Base-by-base conservation (phyloP, 2,797 vertebrate genomes). In the Acropternis orthonyx region DNA sequence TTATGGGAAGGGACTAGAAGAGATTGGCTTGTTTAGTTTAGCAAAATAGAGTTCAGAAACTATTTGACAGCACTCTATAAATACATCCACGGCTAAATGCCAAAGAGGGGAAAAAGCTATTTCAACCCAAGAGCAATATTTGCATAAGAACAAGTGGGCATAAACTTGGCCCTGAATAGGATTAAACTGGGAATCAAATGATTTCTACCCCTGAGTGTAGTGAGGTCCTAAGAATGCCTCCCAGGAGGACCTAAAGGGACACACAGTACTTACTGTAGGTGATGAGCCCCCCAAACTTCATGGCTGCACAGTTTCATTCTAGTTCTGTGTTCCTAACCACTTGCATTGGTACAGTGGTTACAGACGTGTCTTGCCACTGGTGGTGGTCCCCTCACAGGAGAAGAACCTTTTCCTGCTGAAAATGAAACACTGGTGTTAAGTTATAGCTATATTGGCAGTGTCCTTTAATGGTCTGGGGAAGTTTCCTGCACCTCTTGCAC, bases 111-210 rank as follows among this genome's bases (percentile, higher is more conserved):
- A 80, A 94, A 93, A 96, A 95, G 65, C 71, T 89, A 81, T 96
- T 94, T 93, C 87, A 96, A 91, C 89, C 91, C 88, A 96, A 97
- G 88, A 96, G 81, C 86, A 96, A 96, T 97, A 95, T 97, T 97
- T 96, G 94, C 93, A 77, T 87, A 94, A 89, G 91, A 97, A 87
- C 78, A 89, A 95, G 72, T 94, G 93, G 94, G 94, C 80, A 92
- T 96, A 96, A 97, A 95, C 94, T 94, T 93, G 88, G 88, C 75
- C 32, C 22, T 58, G 84, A 85, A 28, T 34, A 85, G 32, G 37
- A 58, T 91, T 89, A 85, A 92, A 91, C 87, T 95, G 85, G 89
- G 93, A 92, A 89, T 92, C 24, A 30, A 65, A n/a, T 1, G 1
- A 49, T 89, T 92, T 92, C 46, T 78, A 66, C 27, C 49, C 24